Base-by-base conservation (phyloP, 1,140 invertebrate genomes). In the Antheraea pernyi region DNA sequence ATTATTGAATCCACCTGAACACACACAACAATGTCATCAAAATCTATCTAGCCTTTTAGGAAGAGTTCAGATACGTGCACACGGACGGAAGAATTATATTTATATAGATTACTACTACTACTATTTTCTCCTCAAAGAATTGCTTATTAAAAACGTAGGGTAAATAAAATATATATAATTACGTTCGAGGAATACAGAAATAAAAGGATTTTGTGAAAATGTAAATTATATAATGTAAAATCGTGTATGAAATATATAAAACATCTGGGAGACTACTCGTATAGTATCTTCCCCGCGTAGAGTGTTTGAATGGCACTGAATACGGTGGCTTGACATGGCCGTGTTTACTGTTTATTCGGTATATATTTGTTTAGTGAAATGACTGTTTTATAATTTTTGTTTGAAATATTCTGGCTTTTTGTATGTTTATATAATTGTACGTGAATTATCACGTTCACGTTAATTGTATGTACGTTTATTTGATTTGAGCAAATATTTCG, bases 341-440 rank as follows among this genome's bases (percentile, higher is more conserved):
- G 11, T n/a, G 46, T 16, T 53, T 53, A 16, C 46, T 53, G 46
- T 53, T n/a, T 53, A 53, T n/a, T 53, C 46, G 9, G 46, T 53
- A n/a, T 53, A 53, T 53, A 53, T 53, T 53, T 53, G 46, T n/a
- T 53, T 16, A 53, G 46, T 53, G 46, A 53, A 53, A 53, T 53
- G 46, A 13, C 46, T 53, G 13, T 53, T 53, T 53, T 53, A 53
- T 53, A 53, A 53, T 9, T 53, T 53, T 9, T 53, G 11, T 53
- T 53, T 53, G 46, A 53, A 53, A 53, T 53, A 53, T 53, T 53
- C 13, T 16, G 4, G 16, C 46, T 53, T 53, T 53, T 53, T 16
- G 16, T 53, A 53, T 53, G 46, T 16, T 53, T 6, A 16, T 53
- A 53, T 53, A 53, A 53, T 53, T 53, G 9, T 53, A 53, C 46